Base-by-base conservation (phyloP, 2,113 vertebrate genomes). In the Ptilonorhynchus violaceus region DNA sequence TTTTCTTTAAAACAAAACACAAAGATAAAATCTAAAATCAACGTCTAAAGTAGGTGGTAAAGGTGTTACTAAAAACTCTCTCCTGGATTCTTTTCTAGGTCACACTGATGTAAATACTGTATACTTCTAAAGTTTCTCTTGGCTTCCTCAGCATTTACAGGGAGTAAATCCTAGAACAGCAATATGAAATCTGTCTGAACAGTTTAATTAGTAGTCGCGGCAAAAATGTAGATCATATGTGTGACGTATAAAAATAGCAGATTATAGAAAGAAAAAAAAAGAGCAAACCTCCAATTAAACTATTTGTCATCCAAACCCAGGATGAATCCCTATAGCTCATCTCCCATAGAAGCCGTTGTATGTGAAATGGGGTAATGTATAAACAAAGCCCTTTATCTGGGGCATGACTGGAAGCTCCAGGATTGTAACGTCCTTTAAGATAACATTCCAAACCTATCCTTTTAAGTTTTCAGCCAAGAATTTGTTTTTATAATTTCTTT, bases 361-460 rank as follows among this genome's bases (percentile, higher is more conserved):
- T 27, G 28, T 94, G 93, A 89, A 97, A 95, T 62, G 47, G 89
- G 92, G 75, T 91, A 95, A 96, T 76, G 79, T 96, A 97, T 98
- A 98, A 98, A 98, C 98, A 97, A 72, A 96, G 91, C 64, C 67
- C 82, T 98, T 98, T 98, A 98, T 98, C 98, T 98, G 56, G 97
- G 84, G 67, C 72, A 95, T 96, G 97, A 96, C 95, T 97, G 98
- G 97, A 98, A 98, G 96, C 96, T 97, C 94, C 95, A 93, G 89
- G 96, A 97, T 96, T 97, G 96, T 93, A 98, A 89, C 64, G 88
- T 97, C 93, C 97, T 97, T 97, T 97, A 97, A 98, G 98, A 98
- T 98, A 98, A 98, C 98, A 98, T 98, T 98, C 98, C 98, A 97
- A 97, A 98, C 96, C 97, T 97, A 97, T 89, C 97, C 98, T 98